Base-by-base conservation (phyloP, 1,140 invertebrate species). In the Holotrichia oblita region DNA sequence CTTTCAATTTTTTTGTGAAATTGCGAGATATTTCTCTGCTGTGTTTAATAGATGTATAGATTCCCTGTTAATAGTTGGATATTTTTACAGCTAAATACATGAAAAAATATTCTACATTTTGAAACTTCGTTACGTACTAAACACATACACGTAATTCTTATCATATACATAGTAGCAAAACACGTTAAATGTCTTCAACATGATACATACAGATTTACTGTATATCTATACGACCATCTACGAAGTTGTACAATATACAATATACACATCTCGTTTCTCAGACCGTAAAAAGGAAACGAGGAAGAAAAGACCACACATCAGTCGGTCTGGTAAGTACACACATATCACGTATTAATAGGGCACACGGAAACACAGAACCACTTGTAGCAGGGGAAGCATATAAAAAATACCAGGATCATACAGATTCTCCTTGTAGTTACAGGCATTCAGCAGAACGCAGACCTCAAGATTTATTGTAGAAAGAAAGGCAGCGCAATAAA, bases 401-500 rank as follows among this genome's bases (percentile, higher is more conserved):
- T 20, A 74, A 41, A 69, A 69, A 69, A 69, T 69, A 69, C 61
- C 22, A 6, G 12, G 61, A 69, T 24, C 61, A 20, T 69, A 69
- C 61, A 22, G 61, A 69, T 69, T 69, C 61, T 34, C 61, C 61
- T 69, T 74, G 73, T 74, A 74, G 34, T 41, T 41, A 74, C 34
- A 74, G 41, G 41, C 34, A 44, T 74, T 44, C 40, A 44, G 40
- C 40, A 20, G 6, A 12, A 40, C 73, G 73, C 73, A 22, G 73
- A 74, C 73, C 41, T 40, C 73, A 77, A 78, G 81, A 82, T 82
- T 82, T 82, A 82, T 74, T 74, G 80, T 77, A 80, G 73, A 48
- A 82, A 17, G 73, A 74, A 82, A 81, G 81, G 81, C 80, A 82
- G 79, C 77, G 73, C 77, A 61, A 79, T 79, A 69, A 81, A 76